Evolutionary conservation across 1,140 invertebrate species (phyloP), one percentile per base, ranked within the genome.

Genomic region (Mycetomoellerius zeteki): DNA sequence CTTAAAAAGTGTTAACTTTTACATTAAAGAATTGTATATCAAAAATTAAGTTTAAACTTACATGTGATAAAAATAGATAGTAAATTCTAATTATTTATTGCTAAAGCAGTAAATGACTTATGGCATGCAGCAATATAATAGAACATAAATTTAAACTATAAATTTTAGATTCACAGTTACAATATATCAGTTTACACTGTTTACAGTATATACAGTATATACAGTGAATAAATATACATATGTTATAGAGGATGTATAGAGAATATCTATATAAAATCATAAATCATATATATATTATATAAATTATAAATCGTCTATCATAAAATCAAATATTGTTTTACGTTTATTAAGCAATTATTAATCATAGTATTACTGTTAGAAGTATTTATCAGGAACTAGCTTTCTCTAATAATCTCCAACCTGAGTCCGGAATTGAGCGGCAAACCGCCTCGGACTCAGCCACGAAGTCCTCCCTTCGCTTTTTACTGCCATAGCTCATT

Each of bases 401-500:
- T 52, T 73, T 6, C 54, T 58, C 24, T 75, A 75, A 84, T 84
- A 75, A 84, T 73, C 37, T 60, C 27, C 54, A 47, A 62, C 24
- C 37, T 33, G 12, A 84, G 54, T 24, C 24, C 14, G 54, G 54
- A 84, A 84, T 75, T 84, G 37, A 75, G 54, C 69, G 69, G 37
- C 67, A n/a, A 75, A 62, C 54, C 80, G 12, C 37, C 37, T 82
- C 30, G 52, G 37, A 82, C 54, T 73, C 33, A 24, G 37, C 54
- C 19, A 60, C 37, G 37, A 75, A 73, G 33, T 75, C 54, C 69
- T 84, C 37, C 21, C 69, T 24, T 75, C 80, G 30, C 54, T 84
- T 84, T 84, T 75, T 82, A 82, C 52, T 1, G 52, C 21, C 84
- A 86, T 56, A 86, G 78, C 77, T 90, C 85, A 86, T 90, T 89